Evolutionary conservation across 2,888 invertebrate genomes (phyloP).

Genomic region (Erannis defoliaria): DNA sequence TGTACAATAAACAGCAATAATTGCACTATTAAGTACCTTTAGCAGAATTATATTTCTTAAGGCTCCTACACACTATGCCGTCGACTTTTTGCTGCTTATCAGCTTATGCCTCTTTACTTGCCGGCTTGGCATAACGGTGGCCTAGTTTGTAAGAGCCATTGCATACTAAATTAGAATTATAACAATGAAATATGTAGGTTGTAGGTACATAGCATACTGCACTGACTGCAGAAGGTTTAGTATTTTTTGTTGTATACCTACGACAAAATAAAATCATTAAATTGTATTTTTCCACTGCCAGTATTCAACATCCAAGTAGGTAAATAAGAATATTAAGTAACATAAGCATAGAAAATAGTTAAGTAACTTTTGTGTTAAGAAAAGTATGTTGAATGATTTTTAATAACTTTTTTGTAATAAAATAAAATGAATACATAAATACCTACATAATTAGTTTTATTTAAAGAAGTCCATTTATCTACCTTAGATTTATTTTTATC

Average conservation of each 20-base stretch:
- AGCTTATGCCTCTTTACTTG: too few relatives aligned
- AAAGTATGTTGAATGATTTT: slow-evolving; percentile 82
- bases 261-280: slow-evolving; percentile 54
- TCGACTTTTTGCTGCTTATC: too few relatives aligned
- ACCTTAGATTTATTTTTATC: too few relatives aligned
- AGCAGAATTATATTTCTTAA: not conserved
- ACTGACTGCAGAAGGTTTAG: slow-evolving; percentile 44
- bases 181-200: too few relatives aligned
- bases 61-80: too few relatives aligned
- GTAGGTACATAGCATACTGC: too few relatives aligned
- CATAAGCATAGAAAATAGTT: slow-evolving; percentile 58
- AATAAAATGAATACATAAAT: slow-evolving; percentile 64
- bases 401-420: slow-evolving; percentile 86
- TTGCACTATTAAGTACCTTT: slow-evolving; percentile 1
- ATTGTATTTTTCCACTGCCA: slow-evolving; percentile 86
- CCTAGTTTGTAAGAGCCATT: too few relatives aligned
- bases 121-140: too few relatives aligned
- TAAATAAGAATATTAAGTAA: slow-evolving; percentile 53
- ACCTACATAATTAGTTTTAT: slow-evolving; percentile 42
- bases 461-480: too few relatives aligned
- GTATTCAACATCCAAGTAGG: slow-evolving; percentile 82
- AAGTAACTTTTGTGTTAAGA: slow-evolving; percentile 59
- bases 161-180: too few relatives aligned
- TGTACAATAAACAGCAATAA: slow-evolving; percentile 20
- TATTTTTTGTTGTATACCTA: slow-evolving; percentile 65